Percentiles rank a stretch among this genome's conserved stretches.
phyloP scores from a whole-genome alignment of 2,113 vertebrate species.

The Saiga tatarica region DNA sequence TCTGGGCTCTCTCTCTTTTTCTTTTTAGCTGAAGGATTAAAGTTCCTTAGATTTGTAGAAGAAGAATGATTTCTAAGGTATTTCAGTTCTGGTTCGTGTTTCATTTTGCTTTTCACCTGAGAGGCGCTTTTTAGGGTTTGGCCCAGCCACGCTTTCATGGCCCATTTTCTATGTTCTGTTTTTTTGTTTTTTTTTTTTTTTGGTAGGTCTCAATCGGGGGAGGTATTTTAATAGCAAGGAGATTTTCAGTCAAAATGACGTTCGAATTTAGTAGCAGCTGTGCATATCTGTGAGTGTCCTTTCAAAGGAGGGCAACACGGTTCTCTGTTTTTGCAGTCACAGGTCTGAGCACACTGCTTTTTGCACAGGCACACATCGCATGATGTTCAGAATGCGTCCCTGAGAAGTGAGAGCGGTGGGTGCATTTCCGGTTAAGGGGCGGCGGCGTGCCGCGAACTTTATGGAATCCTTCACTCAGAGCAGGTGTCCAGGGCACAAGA shows the following conservation, averaged over 20 bases:
- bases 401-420: background rate
- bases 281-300: background rate
- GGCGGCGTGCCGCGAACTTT: rapidly evolving
- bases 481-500: rapidly evolving
- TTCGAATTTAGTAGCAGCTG: background rate
- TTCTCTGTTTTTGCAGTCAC: background rate
- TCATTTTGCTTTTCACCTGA: background rate
- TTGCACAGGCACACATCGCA: rapidly evolving
- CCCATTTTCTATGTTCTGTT: background rate
- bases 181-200: background rate
- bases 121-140: background rate
- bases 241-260: background rate
- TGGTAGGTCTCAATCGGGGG: background rate
- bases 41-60: background rate
- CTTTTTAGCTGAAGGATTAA: background rate
- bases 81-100: background rate
- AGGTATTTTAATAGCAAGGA: background rate
- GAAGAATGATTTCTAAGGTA: background rate
- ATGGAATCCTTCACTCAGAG: too few species aligned
- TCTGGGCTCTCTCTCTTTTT: background rate
- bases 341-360: background rate
- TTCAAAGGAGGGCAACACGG: background rate
- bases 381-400: rapidly evolving
- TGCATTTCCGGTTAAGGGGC: rapidly evolving
- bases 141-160: background rate